phyloP scores from a whole-genome alignment of 2,888 invertebrate species.

The Synanthedon andrenaeformis region DNA sequence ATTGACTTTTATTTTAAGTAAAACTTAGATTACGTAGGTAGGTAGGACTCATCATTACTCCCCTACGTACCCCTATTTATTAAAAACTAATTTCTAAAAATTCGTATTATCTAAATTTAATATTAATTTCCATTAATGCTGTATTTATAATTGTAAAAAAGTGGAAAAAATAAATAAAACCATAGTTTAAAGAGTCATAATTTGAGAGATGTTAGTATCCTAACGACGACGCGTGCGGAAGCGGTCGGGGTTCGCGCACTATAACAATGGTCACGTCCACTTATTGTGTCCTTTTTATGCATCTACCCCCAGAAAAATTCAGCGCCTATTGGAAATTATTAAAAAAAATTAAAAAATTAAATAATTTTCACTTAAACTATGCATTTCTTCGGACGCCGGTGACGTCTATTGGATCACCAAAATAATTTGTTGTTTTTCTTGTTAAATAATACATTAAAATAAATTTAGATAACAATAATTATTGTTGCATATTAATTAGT shows the following conservation, averaged over 20 bases:
- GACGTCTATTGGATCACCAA: constrained; percentile 1
- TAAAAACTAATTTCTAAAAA: too few relatives aligned
- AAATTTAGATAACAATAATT: constrained; percentile 2
- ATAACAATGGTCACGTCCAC: constrained; percentile 49
- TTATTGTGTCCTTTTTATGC: constrained; percentile 39
- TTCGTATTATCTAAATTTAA: too few relatives aligned
- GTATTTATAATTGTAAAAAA: too few relatives aligned
- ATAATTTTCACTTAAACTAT: constrained; percentile 29
- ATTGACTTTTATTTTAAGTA: too few relatives aligned
- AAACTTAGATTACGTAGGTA: too few relatives aligned
- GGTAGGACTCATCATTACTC: too few relatives aligned
- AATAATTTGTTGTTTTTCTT: not conserved
- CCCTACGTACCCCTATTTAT: too few relatives aligned
- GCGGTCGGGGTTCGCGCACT: constrained; percentile 18
- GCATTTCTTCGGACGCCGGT: constrained; percentile 29
- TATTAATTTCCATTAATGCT: too few relatives aligned
- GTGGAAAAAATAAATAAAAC: too few relatives aligned
- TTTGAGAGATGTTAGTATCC: too few relatives aligned
- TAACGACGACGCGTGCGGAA: not conserved
- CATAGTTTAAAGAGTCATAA: too few relatives aligned
- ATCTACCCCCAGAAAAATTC: constrained; percentile 46
- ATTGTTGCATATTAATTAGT: constrained; percentile 2
- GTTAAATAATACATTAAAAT: not conserved
- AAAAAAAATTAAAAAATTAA: constrained; percentile 49
- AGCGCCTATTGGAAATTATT: constrained; percentile 56